phyloP scores from a whole-genome alignment of 2,888 invertebrate genomes.

The Tubulanus polymorphus region DNA sequence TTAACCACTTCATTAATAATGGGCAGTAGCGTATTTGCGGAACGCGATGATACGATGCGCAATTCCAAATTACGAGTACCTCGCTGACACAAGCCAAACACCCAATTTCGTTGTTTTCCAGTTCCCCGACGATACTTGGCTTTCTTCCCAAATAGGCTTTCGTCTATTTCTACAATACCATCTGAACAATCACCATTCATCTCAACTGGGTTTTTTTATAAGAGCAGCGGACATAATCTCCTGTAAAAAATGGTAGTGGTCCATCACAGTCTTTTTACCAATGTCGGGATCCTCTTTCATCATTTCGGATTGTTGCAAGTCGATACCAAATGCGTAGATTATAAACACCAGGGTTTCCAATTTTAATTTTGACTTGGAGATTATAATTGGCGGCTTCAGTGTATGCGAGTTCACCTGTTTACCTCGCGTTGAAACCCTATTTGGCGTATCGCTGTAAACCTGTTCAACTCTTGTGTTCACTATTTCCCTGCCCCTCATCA shows the following conservation, averaged over 20 bases:
- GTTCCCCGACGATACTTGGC: not conserved
- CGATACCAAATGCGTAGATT: not conserved
- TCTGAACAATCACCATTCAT: too few relatives aligned
- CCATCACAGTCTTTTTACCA: too few relatives aligned
- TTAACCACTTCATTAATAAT: not conserved
- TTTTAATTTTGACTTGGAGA: not conserved
- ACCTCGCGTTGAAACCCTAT: too few relatives aligned
- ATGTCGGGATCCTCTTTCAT: too few relatives aligned
- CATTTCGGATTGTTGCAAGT: not conserved
- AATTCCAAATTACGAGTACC: not conserved
- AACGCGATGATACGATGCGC: not conserved
- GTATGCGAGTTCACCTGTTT: too few relatives aligned
- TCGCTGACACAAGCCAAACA: not conserved
- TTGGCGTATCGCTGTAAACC: too few relatives aligned
- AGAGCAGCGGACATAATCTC: too few relatives aligned
- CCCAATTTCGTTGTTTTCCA: not conserved
- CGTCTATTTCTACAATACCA: not conserved
- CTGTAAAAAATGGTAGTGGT: too few relatives aligned
- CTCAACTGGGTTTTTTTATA: too few relatives aligned
- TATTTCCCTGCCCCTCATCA: too few relatives aligned
- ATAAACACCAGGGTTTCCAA: not conserved
- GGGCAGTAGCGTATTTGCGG: not conserved
- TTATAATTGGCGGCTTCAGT: too few relatives aligned
- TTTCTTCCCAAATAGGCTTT: not conserved
- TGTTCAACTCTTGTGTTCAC: too few relatives aligned